These are phyloP conservation scores for Melinaea menophilus DNA, from an alignment of 2,888 invertebrate species.

Conservation along the genomic window DNA sequence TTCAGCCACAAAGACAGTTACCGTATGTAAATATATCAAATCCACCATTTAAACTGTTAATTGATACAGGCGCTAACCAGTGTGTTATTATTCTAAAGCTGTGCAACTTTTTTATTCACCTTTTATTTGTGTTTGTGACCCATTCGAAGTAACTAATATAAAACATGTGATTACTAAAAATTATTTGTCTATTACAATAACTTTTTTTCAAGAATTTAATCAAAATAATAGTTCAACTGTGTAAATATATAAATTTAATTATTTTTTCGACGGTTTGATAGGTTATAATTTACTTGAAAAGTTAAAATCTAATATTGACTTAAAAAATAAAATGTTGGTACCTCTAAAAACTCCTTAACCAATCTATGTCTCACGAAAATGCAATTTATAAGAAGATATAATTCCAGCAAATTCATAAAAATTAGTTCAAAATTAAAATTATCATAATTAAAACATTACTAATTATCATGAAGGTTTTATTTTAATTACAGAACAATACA, in stretches of 20 bases:
- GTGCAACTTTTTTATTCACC: constrained; percentile 11
- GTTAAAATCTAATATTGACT: constrained; percentile 3
- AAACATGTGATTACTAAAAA: constrained; percentile 7
- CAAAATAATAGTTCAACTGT: constrained; percentile 1
- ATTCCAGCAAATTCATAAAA: constrained; percentile 20
- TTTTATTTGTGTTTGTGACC: constrained; percentile 13
- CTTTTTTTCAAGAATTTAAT: constrained; percentile 15
- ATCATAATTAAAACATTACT: constrained; percentile 11
- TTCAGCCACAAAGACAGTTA: constrained; percentile 22
- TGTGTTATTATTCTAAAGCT: constrained; percentile 16
- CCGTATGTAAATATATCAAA: constrained; percentile 17
- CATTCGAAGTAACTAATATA: constrained; percentile 18
- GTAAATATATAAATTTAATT: constrained; percentile 18
- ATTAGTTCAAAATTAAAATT: constrained; percentile 12
- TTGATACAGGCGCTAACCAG: constrained; percentile 23
- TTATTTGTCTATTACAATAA: constrained; percentile 13
- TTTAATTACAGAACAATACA: constrained; percentile 19
- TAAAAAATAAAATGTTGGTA: not conserved
- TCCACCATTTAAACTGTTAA: constrained; percentile 18
- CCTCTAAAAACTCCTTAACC: constrained; percentile 3
- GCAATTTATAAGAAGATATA: constrained; percentile 19
- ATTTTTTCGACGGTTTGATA: constrained; percentile 19
- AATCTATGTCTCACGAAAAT: constrained; percentile 21
- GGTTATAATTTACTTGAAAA: constrained; percentile 14
- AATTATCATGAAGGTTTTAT: constrained; percentile 23